Evolutionary conservation across 2,888 invertebrate species (phyloP).

Genomic region (Macrophya alboannulata): DNA sequence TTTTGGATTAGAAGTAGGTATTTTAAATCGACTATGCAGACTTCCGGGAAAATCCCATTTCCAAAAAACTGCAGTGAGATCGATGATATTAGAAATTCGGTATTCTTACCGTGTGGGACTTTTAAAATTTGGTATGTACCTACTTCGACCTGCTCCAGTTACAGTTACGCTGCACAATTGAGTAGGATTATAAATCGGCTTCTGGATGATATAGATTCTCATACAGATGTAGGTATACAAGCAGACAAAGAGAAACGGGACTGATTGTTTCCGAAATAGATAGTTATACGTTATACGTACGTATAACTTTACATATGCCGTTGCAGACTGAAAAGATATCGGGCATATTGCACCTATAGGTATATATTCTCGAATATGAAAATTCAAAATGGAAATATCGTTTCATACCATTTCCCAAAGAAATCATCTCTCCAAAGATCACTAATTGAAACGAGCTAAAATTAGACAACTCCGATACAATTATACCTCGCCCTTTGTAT

Average conservation of each 20-base stretch:
- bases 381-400: constrained; percentile 9
- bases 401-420: not conserved
- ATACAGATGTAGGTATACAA: not conserved
- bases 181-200: not conserved
- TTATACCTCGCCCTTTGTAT: not conserved
- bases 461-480: not conserved
- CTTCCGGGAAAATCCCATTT: too few relatives aligned
- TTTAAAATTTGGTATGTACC: too few relatives aligned
- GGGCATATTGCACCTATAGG: not conserved
- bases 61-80: too few relatives aligned
- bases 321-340: not conserved
- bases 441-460: not conserved
- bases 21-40: too few relatives aligned
- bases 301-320: not conserved
- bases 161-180: not conserved
- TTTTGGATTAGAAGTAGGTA: too few relatives aligned
- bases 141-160: too few relatives aligned
- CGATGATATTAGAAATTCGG: too few relatives aligned
- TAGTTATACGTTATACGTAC: not conserved
- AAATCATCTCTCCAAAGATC: not conserved
- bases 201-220: not conserved
- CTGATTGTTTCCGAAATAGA: constrained; percentile 23
- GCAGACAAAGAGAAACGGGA: not conserved
- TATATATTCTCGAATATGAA: not conserved
- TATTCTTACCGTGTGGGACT: too few relatives aligned